Base-by-base conservation (phyloP, 1,140 invertebrate genomes). In the Homarus americanus region DNA sequence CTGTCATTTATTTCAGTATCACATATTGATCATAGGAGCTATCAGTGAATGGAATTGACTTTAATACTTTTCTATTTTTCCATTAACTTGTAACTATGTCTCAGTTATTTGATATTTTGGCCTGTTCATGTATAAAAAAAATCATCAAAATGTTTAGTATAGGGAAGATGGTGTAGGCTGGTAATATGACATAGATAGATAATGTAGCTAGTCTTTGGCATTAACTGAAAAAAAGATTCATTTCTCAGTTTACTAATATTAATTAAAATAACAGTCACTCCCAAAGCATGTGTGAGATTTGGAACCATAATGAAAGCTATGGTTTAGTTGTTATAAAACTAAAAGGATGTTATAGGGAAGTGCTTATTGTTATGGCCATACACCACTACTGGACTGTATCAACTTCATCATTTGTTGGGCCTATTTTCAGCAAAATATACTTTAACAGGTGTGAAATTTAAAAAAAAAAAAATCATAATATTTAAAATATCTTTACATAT, bases 141-240 rank as follows among this genome's bases (percentile, higher is more conserved):
- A 53, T 83, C 72, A 84, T 66, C 72, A 82, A 90, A 83, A 90
- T 80, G 79, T 83, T 69, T 90, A 90, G 88, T 63, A 78, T 90
- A 83, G 88, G 82, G 88, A 83, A 84, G 82, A 44, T 84, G 88
- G 80, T 90, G 79, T 90, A 90, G 80, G 82, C 80, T 84, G 88
- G 69, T 90, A 80, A 88, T 53, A 76, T 75, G 49, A 83, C 36
- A 82, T 90, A 89, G 87, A 72, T 90, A 90, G 87, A 83, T 63
- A 75, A 90, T 76, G 88, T 90, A 90, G 88, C 88, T 90, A 90
- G 88, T 90, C 88, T 90, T 58, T 84, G 88, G 88, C 88, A 90
- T 90, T 90, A 90, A 82, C 88, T 83, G 80, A 84, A 83, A 63
- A 87, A 83, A 83, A 69, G 24, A 24, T 49, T 41, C 28, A 53